Evolutionary conservation across 1,140 invertebrate species (phyloP), one percentile per base, ranked within the genome.

Genomic region (Littorina saxatilis): DNA sequence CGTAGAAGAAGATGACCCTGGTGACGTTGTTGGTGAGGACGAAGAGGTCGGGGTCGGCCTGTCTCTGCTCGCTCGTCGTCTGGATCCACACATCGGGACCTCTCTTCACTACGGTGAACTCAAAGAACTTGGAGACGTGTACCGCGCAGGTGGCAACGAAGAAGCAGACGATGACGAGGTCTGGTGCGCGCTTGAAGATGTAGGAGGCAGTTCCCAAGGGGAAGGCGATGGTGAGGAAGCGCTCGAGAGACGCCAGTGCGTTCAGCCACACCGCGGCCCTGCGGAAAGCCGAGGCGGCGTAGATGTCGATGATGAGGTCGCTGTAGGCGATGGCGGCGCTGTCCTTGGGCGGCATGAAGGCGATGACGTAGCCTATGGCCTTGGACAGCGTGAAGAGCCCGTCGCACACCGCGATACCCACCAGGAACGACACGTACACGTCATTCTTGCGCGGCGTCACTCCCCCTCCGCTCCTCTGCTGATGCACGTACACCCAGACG

Each of bases 151-250:
- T 23, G 32, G 32, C 15, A 3, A 39, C 1, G 52, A 77, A 77
- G 15, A 39, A 23, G 15, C 50, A 27, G 47, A 39, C 5, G 29
- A 61, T 50, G 29, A 39, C 20, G 50, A 27, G 29, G 20, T 15
- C 7, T 27, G 74, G 74, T 13, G 35, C 20, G n/a, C n/a, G n/a
- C 7, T 7, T 20, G 27, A 77, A 20, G 0, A 7, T 35, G 5
- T 32, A 32, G 7, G 74, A 61, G 29, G 40, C 15, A 35, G 17
- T 37, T 37, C 61, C 61, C 50, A 77, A 27, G 0, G 74, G 74
- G 74, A 77, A 77, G 52, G 74, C 74, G 27, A 77, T 58, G 29
- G 52, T 52, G 20, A 77, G 74, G 50, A 55, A 77, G 2, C 74
- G 47, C 32, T 77, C 74, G 15, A 77, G 35, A 17, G 52, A 37